A percentile compares a stretch with the other conserved stretches of the same genome.
phyloP scores from a whole-genome alignment of 64 coral and sea anemone species.

The Montipora efflorescens region DNA sequence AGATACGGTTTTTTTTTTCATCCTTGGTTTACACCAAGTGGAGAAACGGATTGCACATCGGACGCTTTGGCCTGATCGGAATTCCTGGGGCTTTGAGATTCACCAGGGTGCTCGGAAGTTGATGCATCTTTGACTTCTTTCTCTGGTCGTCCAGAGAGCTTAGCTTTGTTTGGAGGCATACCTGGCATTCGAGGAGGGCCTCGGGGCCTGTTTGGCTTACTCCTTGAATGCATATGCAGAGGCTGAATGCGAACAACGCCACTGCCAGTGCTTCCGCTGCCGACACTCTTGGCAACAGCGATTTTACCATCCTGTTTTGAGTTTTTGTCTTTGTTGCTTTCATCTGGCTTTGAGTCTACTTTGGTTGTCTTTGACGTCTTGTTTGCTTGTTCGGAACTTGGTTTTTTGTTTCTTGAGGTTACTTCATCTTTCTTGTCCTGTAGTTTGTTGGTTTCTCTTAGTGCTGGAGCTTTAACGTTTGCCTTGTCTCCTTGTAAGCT shows the following conservation, averaged over 20 bases:
- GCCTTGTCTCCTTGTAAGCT: constrained; percentile 18
- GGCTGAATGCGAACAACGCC: constrained; percentile 41
- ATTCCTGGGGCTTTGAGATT: constrained; percentile 48
- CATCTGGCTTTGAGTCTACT: constrained; percentile 66
- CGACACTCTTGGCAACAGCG: constrained; percentile 17
- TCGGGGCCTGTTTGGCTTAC: constrained; percentile 43
- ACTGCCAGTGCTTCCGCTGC: constrained; percentile 15
- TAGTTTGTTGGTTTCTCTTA: constrained; percentile 36
- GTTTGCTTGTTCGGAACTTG: constrained; percentile 28
- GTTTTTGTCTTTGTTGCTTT: constrained; percentile 55
- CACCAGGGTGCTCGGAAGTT: constrained; percentile 1
- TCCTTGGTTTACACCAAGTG: constrained; percentile 27
- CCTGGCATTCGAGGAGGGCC: constrained; percentile 52
- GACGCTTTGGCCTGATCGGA: constrained; percentile 60
- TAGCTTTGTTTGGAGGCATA: constrained; percentile 55
- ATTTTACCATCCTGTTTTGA: constrained; percentile 64
- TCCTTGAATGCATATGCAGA: constrained; percentile 18
- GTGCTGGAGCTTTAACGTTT: constrained; percentile 26
- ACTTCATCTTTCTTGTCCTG: constrained; percentile 79
- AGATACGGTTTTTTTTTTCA: background rate
- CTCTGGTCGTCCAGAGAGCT: constrained; percentile 61
- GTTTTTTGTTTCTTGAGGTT: constrained; percentile 62
- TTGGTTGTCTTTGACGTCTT: constrained; percentile 79
- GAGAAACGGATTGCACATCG: background rate
- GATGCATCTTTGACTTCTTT: constrained; percentile 39